These are phyloP conservation scores for Nasonia longicornis DNA, from an alignment of 1,140 invertebrate species.

Conservation along the genomic window DNA sequence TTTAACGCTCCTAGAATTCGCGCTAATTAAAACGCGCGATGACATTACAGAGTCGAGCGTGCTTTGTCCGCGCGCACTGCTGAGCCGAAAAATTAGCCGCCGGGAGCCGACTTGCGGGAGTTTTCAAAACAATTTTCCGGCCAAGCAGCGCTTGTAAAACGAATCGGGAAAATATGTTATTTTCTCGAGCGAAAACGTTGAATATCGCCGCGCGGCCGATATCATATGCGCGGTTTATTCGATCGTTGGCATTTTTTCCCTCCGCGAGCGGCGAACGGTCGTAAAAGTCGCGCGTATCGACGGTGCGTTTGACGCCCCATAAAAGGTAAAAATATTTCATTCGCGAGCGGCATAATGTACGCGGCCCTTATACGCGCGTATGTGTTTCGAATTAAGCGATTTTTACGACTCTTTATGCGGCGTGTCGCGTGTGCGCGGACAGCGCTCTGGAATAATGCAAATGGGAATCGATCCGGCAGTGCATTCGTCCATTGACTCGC, in stretches of 20 bases:
- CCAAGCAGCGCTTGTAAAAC: not conserved
- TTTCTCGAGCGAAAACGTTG: slow-evolving; percentile 10
- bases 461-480: not conserved
- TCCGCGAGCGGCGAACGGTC: not conserved
- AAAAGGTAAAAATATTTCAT: slow-evolving; percentile 40
- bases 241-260: slow-evolving; percentile 18
- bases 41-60: not conserved
- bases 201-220: slow-evolving; percentile 28
- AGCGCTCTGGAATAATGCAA: not conserved
- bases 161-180: not conserved
- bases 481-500: too few species aligned
- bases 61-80: not conserved
- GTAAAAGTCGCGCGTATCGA: slow-evolving; percentile 33
- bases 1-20: not conserved
- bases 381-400: slow-evolving; percentile 18
- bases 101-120: too few species aligned
- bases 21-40: too few species aligned
- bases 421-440: not conserved
- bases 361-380: not conserved
- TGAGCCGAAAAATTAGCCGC: not conserved
- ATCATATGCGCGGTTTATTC: slow-evolving; percentile 16
- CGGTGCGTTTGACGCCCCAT: slow-evolving; percentile 31
- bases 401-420: slow-evolving; percentile 7
- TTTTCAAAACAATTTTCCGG: not conserved
- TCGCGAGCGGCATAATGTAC: not conserved